A percentile compares a stretch with the other conserved stretches of the same genome.
phyloP scores from a whole-genome alignment of 2,797 vertebrate genomes.

The Rallus crepitans region DNA sequence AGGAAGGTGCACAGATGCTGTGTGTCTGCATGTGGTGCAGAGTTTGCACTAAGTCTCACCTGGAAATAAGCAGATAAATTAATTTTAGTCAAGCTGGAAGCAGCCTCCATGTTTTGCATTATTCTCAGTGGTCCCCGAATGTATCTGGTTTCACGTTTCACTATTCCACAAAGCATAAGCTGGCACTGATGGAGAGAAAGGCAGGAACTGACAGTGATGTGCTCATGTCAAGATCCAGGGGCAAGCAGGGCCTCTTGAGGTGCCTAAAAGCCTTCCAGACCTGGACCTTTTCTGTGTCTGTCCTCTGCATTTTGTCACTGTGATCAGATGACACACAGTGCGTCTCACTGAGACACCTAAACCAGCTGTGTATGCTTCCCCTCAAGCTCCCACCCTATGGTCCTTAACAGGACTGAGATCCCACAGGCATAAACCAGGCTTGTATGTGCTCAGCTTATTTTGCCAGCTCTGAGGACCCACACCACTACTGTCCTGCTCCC shows the following conservation, averaged over 20 bases:
- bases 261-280: not conserved
- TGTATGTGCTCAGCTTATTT: not conserved
- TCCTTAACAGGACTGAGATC: not conserved
- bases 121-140: not conserved
- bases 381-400: not conserved
- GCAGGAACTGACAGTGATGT: not conserved
- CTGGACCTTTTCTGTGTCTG: not conserved
- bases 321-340: not conserved
- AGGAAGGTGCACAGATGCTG: rapidly evolving
- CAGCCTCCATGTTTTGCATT: not conserved
- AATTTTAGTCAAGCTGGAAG: not conserved
- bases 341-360: not conserved
- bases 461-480: not conserved
- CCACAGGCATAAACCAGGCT: not conserved
- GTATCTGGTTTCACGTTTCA: not conserved
- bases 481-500: not conserved
- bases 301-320: not conserved
- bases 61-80: not conserved
- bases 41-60: not conserved
- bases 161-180: not conserved
- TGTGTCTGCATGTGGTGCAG: rapidly evolving
- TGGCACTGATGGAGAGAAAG: not conserved
- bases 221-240: not conserved
- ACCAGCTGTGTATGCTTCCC: not conserved
- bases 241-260: not conserved